Base-by-base conservation (phyloP, 2,888 invertebrate species). In the Rhagophthalmus giganteus region DNA sequence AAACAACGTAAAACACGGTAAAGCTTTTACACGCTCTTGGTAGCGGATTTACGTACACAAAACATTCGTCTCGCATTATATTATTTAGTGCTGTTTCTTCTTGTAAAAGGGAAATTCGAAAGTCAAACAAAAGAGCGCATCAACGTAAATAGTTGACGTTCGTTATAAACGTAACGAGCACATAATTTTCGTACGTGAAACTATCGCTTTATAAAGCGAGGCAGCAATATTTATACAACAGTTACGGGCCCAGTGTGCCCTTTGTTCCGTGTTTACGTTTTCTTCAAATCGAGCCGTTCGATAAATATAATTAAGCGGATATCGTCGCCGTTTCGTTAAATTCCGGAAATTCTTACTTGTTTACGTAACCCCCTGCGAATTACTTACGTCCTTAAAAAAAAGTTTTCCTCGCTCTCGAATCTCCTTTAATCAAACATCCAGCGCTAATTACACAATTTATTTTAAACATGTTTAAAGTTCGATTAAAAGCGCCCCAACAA, bases 241-340 rank as follows among this genome's bases (percentile, higher is more conserved):
- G 37, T 50, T 42, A 42, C 25, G 38, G 42, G 11, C 12, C 30
- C 20, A 37, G 20, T 30, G 26, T 35, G n/a, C n/a, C 34, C 37
- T 50, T 50, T 50, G 49, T 50, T 32, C 11, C 25, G 26, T 50
- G 49, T 50, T 50, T 38, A 42, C 49, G 38, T 35, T 31, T 42
- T 42, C 37, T 49, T 32, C 7, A 37, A 31, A 26, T 11, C 28
- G 35, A 42, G 20, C 16, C n/a, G n/a, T n/a, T n/a, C n/a, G n/a
- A 39, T 7, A 15, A 24, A 24, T 24, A 24, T 24, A n/a, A n/a
- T n/a, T n/a, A n/a, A n/a, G n/a, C n/a, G n/a, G n/a, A n/a, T n/a
- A n/a, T n/a, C n/a, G n/a, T n/a, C n/a, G n/a, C n/a, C n/a, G n/a
- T n/a, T n/a, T n/a, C n/a, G n/a, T n/a, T n/a, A n/a, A n/a, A n/a